phyloP scores from a whole-genome alignment of 1,140 invertebrate genomes.

The Tetramorium parvispinum region DNA sequence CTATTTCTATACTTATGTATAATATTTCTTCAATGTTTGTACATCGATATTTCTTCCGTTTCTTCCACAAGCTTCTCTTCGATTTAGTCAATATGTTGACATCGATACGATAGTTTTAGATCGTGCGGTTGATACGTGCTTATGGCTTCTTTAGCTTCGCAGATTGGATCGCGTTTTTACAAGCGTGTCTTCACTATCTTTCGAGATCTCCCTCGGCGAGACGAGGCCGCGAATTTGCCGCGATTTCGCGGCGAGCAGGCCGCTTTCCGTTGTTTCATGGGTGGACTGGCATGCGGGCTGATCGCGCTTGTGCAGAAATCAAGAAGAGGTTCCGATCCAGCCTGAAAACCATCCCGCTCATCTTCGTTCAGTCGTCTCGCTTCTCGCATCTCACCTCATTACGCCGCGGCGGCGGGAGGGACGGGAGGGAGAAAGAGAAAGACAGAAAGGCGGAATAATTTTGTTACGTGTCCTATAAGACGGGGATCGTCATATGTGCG shows the following conservation, averaged over 20 bases:
- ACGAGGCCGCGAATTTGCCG: background rate
- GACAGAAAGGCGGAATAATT: constrained; percentile 71
- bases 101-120: background rate
- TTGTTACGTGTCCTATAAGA: constrained; percentile 73
- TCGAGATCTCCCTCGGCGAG: constrained; percentile 5
- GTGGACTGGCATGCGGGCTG: constrained; percentile 81
- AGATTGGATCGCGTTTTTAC: background rate
- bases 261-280: constrained; percentile 83
- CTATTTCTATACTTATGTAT: background rate
- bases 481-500: background rate
- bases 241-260: constrained; percentile 47
- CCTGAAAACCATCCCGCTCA: constrained; percentile 82
- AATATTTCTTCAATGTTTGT: background rate
- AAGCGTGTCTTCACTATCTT: background rate
- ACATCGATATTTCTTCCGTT: background rate
- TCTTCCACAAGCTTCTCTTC: background rate
- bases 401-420: constrained; percentile 14
- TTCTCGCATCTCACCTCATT: constrained; percentile 50
- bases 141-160: background rate
- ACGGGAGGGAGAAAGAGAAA: background rate
- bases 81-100: background rate
- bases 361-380: constrained; percentile 5
- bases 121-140: background rate
- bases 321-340: constrained; percentile 81
- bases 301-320: constrained; percentile 75